A percentile compares a stretch with the other conserved stretches of the same genome.
These are phyloP conservation scores for Catagonus wagneri DNA, from an alignment of 2,113 vertebrate species.

Conservation along the genomic window DNA sequence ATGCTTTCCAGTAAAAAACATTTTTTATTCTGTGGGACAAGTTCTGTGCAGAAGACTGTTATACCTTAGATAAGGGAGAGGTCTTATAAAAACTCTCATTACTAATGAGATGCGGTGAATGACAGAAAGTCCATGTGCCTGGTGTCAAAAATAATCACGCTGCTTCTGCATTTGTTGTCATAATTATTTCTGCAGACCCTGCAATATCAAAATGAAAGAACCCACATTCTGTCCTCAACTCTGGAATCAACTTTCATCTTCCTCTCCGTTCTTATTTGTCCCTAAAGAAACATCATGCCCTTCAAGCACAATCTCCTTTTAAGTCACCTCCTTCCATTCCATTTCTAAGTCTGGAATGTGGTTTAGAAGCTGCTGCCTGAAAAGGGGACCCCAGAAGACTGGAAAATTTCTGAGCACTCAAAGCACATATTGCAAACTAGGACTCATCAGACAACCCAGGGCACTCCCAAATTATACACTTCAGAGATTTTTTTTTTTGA, in stretches of 20 bases:
- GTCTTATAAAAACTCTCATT: neutral
- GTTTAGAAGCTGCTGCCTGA: conserved; percentile 65
- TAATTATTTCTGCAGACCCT: neutral
- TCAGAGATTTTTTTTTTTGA: neutral
- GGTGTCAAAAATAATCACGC: neutral
- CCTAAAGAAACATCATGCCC: conserved; percentile 16
- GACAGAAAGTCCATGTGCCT: neutral
- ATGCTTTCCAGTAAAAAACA: neutral
- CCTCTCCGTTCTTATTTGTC: neutral
- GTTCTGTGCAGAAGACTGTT: neutral
- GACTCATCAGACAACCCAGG: neutral
- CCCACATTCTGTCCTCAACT: neutral
- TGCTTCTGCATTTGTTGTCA: neutral
- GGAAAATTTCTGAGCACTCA: conserved; percentile 58
- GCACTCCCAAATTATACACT: neutral
- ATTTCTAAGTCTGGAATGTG: neutral
- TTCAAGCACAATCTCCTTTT: neutral
- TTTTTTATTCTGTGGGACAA: neutral
- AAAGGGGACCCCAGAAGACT: conserved; percentile 74
- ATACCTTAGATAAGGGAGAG: neutral
- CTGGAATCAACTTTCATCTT: neutral
- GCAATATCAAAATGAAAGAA: conserved; percentile 11
- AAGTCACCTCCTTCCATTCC: neutral
- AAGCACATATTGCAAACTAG: conserved; percentile 57
- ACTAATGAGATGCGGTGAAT: neutral